Evolutionary conservation across 1,140 invertebrate genomes (phyloP).

Genomic region (Stegodyphus mimosarum): DNA sequence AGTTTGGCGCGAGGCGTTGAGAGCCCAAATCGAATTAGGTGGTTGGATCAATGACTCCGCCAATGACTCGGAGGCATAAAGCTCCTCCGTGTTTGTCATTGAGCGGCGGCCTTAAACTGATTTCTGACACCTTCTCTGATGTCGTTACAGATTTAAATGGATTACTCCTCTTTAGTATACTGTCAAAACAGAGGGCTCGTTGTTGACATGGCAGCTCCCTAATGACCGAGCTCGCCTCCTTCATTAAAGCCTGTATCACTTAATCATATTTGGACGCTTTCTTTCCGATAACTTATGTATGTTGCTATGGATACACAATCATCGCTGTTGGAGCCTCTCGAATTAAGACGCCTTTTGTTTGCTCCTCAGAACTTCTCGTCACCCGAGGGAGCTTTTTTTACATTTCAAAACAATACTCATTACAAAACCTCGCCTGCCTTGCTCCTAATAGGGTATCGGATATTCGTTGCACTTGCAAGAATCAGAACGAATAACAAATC

Average conservation of each 20-base stretch:
- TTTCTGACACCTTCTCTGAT: constrained; percentile 58
- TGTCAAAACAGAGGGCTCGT: constrained; percentile 55
- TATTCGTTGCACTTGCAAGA: no score
- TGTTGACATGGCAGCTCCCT: constrained; percentile 51
- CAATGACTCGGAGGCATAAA: constrained; percentile 41
- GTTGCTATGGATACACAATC: constrained; percentile 59
- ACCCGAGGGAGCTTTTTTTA: not conserved
- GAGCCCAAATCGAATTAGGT: constrained; percentile 56
- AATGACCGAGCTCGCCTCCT: constrained; percentile 42
- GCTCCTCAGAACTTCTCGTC: constrained; percentile 1
- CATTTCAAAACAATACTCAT: constrained; percentile 48
- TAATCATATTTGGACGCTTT: constrained; percentile 51
- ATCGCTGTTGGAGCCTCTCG: not conserved
- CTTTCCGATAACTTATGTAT: constrained; percentile 49
- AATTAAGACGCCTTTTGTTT: constrained; percentile 32
- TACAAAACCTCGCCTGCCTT: not conserved
- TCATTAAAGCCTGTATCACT: constrained; percentile 53
- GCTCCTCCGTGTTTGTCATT: constrained; percentile 48
- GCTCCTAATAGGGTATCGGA: no score
- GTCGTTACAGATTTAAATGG: constrained; percentile 61
- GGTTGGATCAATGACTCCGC: constrained; percentile 42
- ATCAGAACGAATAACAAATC: no score
- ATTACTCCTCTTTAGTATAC: constrained; percentile 58
- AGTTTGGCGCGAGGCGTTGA: constrained; percentile 51
- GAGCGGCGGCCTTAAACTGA: constrained; percentile 48